Conservation (phyloP, 2,888 invertebrate species). For the Rhingia rostrata region DNA sequence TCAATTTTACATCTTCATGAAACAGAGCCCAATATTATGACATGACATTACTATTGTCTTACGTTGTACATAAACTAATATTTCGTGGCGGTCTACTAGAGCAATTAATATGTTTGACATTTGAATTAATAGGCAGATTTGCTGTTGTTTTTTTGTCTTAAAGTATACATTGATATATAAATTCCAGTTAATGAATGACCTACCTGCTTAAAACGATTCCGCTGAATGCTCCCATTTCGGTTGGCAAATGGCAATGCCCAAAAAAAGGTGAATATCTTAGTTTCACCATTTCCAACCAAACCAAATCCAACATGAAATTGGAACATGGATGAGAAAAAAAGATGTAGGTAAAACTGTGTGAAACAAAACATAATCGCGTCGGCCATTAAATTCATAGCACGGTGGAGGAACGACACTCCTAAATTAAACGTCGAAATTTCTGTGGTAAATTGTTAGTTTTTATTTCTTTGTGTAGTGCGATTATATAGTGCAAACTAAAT, state of each 20-base stretch:
- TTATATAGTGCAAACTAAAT: constrained; percentile 8
- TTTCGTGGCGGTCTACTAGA: no score
- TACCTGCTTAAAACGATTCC: neutral
- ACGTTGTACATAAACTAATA: no score
- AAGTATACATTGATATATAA: no score
- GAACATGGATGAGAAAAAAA: constrained; percentile 16
- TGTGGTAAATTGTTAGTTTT: constrained; percentile 55
- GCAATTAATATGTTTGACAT: no score
- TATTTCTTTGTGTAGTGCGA: neutral
- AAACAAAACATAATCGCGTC: constrained; percentile 67
- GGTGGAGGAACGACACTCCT: constrained; percentile 57
- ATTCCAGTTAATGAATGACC: no score
- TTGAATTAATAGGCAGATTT: no score
- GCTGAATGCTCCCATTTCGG: neutral
- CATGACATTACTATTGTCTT: no score
- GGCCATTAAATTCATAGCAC: constrained; percentile 64
- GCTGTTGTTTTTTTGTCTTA: no score
- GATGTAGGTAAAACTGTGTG: constrained; percentile 22
- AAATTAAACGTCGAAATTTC: constrained; percentile 32
- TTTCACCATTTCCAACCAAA: constrained; percentile 18
- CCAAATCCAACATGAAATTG: constrained; percentile 6
- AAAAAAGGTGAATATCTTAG: neutral
- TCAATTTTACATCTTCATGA: no score
- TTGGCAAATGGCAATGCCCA: constrained; percentile 34
- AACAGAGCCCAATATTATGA: no score